Evolutionary conservation across 2,797 vertebrate genomes (phyloP), one percentile per base, ranked within the genome.

Genomic region (Austrolebias charrua): DNA sequence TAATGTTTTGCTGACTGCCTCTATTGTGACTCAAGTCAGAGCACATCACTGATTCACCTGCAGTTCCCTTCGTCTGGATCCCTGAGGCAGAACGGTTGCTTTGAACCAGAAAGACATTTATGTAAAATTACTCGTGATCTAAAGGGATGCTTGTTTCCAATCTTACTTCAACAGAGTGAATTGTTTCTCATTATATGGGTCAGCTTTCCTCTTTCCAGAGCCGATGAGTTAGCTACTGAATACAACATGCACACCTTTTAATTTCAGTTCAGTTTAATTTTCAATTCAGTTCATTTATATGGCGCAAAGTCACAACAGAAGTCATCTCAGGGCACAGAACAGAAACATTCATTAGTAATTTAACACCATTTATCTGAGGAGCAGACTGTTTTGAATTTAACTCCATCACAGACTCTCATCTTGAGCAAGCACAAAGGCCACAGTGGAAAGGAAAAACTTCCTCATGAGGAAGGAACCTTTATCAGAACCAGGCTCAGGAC

Each of bases 171-270:
- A 64, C 55, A 33, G 47, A 68, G 50, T 68, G 69, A 77, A 74
- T 66, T 62, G 60, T 58, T 51, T 62, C 58, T 60, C 38, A 71
- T 72, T 67, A 79, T 70, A 48, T 58, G 44, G 60, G 49, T 70
- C 71, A 73, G 13, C 18, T 24, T 53, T 70, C n/a, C 18, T 38
- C 55, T 61, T 24, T 60, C 35, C 58, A 63, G 66, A 52, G 53
- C n/a, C 8, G 9, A 49, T 29, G 42, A 75, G 57, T 66, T 20
- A 71, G 46, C 44, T 54, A 43, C 66, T 62, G 38, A 60, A 56
- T 55, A 66, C 63, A 51, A 62, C 45, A 42, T 49, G 63, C 28
- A 54, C 49, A 50, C 48, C 59, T 74, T n/a, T n/a, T n/a, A n/a
- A n/a, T n/a, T n/a, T n/a, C n/a, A n/a, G n/a, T n/a, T n/a, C n/a